A percentile compares a stretch with the other conserved stretches of the same genome.
These are phyloP conservation scores for Parotocinclus haroldoi DNA, from an alignment of 2,797 vertebrate genomes.

Conservation along the genomic window DNA sequence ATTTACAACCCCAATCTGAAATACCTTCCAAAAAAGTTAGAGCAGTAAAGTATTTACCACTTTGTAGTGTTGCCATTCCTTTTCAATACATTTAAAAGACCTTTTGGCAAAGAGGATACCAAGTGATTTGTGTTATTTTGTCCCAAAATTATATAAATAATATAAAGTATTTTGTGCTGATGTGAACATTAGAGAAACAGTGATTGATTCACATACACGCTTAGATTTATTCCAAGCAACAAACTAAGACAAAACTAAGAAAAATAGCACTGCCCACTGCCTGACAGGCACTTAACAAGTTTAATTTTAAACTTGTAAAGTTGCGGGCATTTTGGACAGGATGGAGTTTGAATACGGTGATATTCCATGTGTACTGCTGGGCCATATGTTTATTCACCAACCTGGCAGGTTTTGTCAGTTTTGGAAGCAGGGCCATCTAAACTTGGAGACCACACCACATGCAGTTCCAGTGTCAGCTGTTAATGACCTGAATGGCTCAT, in stretches of 20 bases:
- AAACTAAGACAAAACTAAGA: constrained; percentile 4
- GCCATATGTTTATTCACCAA: constrained; percentile 16
- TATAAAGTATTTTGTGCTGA: no score
- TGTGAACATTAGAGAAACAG: constrained; percentile 24
- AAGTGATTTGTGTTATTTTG: no score
- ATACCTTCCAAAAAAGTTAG: no score
- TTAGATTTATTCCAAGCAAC: constrained; percentile 26
- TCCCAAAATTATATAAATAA: no score
- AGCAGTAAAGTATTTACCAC: no score
- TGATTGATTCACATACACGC: constrained; percentile 35
- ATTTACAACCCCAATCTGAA: no score
- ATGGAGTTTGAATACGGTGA: constrained; percentile 17
- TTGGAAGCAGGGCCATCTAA: constrained; percentile 22
- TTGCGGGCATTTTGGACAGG: no score
- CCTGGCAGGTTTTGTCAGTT: constrained; percentile 13
- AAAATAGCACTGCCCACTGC: constrained; percentile 3
- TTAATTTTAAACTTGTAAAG: no score
- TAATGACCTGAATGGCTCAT: constrained; percentile 45
- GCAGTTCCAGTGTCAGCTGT: constrained; percentile 40
- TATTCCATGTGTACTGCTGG: constrained; percentile 11
- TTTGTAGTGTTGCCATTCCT: no score
- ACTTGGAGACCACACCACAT: constrained; percentile 34
- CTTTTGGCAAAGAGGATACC: no score
- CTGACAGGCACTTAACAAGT: constrained; percentile 19
- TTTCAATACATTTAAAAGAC: no score